Base-by-base conservation (phyloP, 2,888 invertebrate genomes). In the Leucozona laternaria region DNA sequence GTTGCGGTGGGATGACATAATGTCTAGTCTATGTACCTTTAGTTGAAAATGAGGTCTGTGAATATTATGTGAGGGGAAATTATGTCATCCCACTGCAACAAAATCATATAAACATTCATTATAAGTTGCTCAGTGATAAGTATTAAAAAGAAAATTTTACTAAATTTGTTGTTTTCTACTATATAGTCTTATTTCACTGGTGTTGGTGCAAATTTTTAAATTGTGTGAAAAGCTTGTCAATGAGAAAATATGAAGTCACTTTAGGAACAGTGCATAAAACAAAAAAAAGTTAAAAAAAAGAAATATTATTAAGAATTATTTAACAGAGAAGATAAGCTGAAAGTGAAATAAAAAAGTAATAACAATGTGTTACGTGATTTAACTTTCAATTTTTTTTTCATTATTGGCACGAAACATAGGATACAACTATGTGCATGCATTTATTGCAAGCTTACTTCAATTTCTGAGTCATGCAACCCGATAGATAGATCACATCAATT, bases 271-370 rank as follows among this genome's bases (percentile, higher is more conserved):
- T 13, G 22, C 20, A 55, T 28, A 28, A 28, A 34, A 58, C 58
- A 55, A 10, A 55, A 55, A 55, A 50, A 11, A 34, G 10, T n/a
- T n/a, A n/a, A n/a, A n/a, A n/a, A 31, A 60, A 22, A 40, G 4
- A 28, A 11, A 64, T 28, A 31, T 25, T 43, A 43, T 43, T 62
- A n/a, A 31, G 34, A 58, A 58, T 58, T 58, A 34, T 58, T 34
- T 34, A 43, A 17, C 5, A 62, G 2, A 62, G n/a, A 8, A 37
- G 37, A 60, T n/a, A 10, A 20, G 4, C n/a, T 43, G 62, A 31
- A 62, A 62, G 40, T 43, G 25, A 48, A 64, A n/a, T n/a, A n/a
- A 43, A 45, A 48, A 62, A 62, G 34, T n/a, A 37, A 64, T 31
- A 31, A 64, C 31, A 31, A 31, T 31, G 17, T 31, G 45, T 48